Base-by-base conservation (phyloP, 2,797 vertebrate species). In the Cuculus canorus region DNA sequence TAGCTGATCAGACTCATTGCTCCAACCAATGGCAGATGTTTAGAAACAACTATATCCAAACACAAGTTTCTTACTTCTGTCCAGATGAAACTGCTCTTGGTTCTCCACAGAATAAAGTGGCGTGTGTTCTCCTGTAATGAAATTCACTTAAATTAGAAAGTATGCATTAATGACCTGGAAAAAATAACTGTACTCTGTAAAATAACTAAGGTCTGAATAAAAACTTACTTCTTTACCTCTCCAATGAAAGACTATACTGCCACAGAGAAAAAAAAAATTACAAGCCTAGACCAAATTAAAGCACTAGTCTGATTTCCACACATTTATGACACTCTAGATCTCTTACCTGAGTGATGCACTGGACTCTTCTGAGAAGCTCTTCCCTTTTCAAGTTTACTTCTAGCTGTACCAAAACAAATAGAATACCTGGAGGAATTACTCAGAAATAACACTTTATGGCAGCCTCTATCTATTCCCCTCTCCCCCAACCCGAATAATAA, bases 321-420 rank as follows among this genome's bases (percentile, higher is more conserved):
- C 8, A n/a, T 66, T 41, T 60, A 33, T 76, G 57, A 75, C 41
- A 71, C 18, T 13, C 10, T 33, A 48, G 50, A 10, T 52, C 3
- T 87, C 82, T 92, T 82, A 96, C 71, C 86, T 60, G 53, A 75
- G 32, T 2, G 30, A 37, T 4, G 6, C 28, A 3, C 23, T 5
- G 37, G 5, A 65, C 3, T 76, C 6, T 2, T n/a, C 30, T 12
- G 57, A 63, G 32, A 4, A 54, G 4, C 3, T 18, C 1, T 2
- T 78, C 11, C 1, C 48, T 2, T 17, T 69, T 3, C 4, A 64
- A 0, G 0, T 8, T 33, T 54, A 73, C 1, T 13, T 54, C 1
- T 10, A 79, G 3, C 95, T 93, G 76, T 52, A 90, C 9, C 70
- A 61, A 91, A 92, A 28, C 30, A 95, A 85, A 88, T 2, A 61